Evolutionary conservation across 2,888 invertebrate genomes (phyloP).

Genomic region (Rhodophaea formosa): DNA sequence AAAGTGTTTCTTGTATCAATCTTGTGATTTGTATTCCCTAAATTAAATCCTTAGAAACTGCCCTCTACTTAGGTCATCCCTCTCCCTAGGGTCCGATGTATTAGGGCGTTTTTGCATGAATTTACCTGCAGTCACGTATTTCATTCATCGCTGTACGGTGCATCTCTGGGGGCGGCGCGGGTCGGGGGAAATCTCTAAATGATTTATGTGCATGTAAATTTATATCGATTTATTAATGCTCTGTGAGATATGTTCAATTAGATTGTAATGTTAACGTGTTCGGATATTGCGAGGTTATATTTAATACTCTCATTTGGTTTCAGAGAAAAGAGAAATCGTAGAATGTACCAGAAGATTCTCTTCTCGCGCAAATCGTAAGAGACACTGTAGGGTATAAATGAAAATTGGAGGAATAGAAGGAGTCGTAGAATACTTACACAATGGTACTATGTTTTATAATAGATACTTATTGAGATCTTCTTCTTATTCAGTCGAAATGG

Average conservation of each 20-base stretch:
- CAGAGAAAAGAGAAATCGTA: too few species aligned
- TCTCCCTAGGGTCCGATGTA: conserved; percentile 48
- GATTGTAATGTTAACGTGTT: not conserved
- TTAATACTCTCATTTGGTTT: too few species aligned
- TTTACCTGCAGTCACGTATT: conserved; percentile 76
- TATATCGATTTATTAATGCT: conserved; percentile 6
- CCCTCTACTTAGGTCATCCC: not conserved
- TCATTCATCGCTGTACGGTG: conserved; percentile 51
- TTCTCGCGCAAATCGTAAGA: too few species aligned
- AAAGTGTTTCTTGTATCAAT: too few species aligned
- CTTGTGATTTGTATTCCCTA: not conserved
- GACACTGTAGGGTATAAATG: too few species aligned
- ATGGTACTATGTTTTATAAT: too few species aligned
- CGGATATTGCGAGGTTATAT: too few species aligned
- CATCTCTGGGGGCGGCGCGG: not conserved
- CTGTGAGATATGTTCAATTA: not conserved
- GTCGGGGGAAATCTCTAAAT: conserved; percentile 22
- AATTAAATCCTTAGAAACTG: conserved; percentile 1
- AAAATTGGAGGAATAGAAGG: too few species aligned
- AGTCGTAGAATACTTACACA: too few species aligned
- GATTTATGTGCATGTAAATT: conserved; percentile 16
- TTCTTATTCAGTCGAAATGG: too few species aligned
- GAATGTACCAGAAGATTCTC: too few species aligned
- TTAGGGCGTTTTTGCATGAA: conserved; percentile 48
- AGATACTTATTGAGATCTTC: too few species aligned